Conservation (phyloP, 2,797 vertebrate genomes). For the Premnoplex brunnescens region DNA sequence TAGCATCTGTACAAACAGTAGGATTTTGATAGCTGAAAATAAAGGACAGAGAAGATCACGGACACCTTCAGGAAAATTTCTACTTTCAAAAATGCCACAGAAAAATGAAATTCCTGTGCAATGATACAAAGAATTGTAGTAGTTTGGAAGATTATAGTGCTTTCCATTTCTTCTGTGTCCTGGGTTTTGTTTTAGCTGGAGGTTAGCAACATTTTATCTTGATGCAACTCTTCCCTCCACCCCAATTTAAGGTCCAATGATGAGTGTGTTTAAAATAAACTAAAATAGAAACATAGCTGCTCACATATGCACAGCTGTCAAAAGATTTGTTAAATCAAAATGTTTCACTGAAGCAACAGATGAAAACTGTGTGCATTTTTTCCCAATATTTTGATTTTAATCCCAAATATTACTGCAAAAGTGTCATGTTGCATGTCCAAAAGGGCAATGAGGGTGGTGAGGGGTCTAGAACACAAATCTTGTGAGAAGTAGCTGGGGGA, state of each 20-base stretch:
- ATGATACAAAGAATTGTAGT: background rate
- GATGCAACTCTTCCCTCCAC: accelerated
- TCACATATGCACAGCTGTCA: background rate
- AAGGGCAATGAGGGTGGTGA: background rate
- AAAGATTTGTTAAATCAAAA: background rate
- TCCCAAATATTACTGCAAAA: background rate
- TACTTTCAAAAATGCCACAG: background rate
- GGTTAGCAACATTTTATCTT: background rate
- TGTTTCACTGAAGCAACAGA: background rate
- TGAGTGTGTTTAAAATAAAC: background rate
- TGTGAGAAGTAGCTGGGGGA: background rate
- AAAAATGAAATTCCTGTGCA: background rate
- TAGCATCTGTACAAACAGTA: background rate
- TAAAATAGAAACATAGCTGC: background rate
- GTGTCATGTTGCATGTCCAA: background rate
- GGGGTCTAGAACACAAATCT: background rate
- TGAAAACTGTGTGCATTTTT: background rate
- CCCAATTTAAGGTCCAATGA: background rate
- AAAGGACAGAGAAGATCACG: background rate
- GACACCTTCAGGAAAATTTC: background rate
- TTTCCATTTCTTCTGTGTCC: background rate
- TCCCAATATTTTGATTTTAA: background rate
- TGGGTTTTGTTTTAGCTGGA: background rate
- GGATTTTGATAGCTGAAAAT: background rate
- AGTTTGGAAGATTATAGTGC: background rate